Conservation (phyloP, 2,797 vertebrate species). For the Scolopax bukidnonensis region DNA sequence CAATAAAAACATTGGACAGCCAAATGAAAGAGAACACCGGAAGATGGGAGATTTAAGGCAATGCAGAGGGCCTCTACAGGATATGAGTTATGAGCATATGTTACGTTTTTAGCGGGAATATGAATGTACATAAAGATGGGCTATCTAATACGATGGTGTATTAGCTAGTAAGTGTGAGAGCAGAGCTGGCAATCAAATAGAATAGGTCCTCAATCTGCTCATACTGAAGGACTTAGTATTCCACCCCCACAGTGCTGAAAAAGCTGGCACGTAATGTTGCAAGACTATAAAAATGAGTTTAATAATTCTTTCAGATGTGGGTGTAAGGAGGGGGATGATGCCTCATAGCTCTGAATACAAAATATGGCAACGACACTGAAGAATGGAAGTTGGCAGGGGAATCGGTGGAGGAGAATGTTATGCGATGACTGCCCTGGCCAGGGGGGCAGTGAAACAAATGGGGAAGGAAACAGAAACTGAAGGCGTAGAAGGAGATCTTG, state of each 20-base stretch:
- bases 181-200: background rate
- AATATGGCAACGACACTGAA: background rate
- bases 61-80: background rate
- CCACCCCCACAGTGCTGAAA: background rate
- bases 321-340: background rate
- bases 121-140: background rate
- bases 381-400: background rate
- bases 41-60: background rate
- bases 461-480: background rate
- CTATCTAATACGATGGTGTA: background rate
- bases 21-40: background rate
- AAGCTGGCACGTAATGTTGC: background rate
- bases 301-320: background rate
- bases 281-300: background rate
- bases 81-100: too few relatives aligned
- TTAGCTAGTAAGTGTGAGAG: background rate
- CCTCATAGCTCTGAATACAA: background rate
- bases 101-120: background rate
- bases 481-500: background rate
- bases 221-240: background rate
- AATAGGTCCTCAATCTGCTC: background rate
- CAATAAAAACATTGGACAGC: background rate
- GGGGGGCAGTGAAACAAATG: background rate
- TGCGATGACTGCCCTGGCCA: accelerated
- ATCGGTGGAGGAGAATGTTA: background rate